A percentile compares a stretch with the other conserved stretches of the same genome.
These are phyloP conservation scores for Girardinus metallicus DNA, from an alignment of 2,797 vertebrate genomes.

Conservation along the genomic window DNA sequence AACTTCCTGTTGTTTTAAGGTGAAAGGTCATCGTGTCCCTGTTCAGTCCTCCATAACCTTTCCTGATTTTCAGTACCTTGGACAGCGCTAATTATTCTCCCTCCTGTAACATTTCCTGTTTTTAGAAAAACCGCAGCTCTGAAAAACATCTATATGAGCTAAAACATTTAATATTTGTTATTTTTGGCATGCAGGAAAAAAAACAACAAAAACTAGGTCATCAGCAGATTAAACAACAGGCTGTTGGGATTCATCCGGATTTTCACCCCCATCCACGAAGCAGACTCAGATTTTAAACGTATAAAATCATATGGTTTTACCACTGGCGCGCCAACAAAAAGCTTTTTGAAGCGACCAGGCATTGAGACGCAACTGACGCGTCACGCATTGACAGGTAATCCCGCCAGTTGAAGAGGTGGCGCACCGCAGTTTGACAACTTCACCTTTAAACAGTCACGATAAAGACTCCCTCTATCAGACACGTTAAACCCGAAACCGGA, in stretches of 20 bases:
- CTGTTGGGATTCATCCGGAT: neutral
- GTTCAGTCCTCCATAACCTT: neutral
- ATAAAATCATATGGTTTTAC: neutral
- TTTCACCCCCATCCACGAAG: neutral
- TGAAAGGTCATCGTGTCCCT: neutral
- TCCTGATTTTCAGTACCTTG: slow-evolving; percentile 37
- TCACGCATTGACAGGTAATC: slow-evolving; percentile 42
- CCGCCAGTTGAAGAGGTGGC: slow-evolving; percentile 43
- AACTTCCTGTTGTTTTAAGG: neutral
- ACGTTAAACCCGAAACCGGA: too few species aligned
- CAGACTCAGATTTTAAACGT: neutral
- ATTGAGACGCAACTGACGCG: slow-evolving; percentile 37
- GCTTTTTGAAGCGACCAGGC: neutral
- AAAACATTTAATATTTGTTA: neutral
- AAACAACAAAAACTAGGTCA: neutral
- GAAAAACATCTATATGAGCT: neutral
- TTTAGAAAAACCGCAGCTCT: neutral
- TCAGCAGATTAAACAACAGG: neutral
- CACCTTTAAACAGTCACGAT: slow-evolving; percentile 2
- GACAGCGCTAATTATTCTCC: slow-evolving; percentile 30
- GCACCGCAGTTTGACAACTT: slow-evolving; percentile 52
- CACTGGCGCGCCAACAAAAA: neutral
- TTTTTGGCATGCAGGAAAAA: neutral
- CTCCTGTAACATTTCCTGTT: neutral
- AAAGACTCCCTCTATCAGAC: neutral